Conservation (phyloP, 2,797 vertebrate species). For the Antrozous pallidus region DNA sequence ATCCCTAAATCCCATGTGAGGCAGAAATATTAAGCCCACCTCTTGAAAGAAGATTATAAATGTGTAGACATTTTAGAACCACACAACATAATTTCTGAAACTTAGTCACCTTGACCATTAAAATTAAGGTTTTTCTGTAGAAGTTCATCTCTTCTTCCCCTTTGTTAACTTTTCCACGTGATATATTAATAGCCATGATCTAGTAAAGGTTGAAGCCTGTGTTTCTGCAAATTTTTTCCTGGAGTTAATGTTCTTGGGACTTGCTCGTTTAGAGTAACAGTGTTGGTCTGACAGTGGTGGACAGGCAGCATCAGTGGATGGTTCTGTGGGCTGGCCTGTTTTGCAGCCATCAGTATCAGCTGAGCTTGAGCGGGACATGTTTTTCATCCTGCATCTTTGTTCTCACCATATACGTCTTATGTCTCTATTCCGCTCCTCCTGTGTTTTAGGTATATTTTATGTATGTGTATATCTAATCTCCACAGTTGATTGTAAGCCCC, state of each 20-base stretch:
- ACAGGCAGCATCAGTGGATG: fast-evolving
- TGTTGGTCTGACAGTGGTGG: neutral
- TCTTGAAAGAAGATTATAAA: neutral
- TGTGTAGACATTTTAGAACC: neutral
- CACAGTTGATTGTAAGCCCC: neutral
- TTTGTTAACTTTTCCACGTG: neutral
- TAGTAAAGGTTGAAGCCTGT: neutral
- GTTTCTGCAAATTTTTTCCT: neutral
- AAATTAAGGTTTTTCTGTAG: neutral
- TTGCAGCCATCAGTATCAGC: fast-evolving
- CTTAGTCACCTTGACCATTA: neutral
- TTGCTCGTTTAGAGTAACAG: neutral
- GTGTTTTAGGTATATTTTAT: neutral
- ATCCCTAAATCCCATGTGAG: neutral
- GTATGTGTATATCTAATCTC: neutral
- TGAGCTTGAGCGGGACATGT: neutral
- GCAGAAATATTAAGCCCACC: neutral
- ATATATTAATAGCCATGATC: neutral
- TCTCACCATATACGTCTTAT: neutral
- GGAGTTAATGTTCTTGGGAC: too few species aligned
- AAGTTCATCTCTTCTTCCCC: neutral
- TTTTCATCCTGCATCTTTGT: neutral
- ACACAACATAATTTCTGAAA: neutral
- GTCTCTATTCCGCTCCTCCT: neutral
- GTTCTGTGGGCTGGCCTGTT: neutral